phyloP scores from a whole-genome alignment of 2,797 vertebrate species.

The Halcyon smyrnensis region DNA sequence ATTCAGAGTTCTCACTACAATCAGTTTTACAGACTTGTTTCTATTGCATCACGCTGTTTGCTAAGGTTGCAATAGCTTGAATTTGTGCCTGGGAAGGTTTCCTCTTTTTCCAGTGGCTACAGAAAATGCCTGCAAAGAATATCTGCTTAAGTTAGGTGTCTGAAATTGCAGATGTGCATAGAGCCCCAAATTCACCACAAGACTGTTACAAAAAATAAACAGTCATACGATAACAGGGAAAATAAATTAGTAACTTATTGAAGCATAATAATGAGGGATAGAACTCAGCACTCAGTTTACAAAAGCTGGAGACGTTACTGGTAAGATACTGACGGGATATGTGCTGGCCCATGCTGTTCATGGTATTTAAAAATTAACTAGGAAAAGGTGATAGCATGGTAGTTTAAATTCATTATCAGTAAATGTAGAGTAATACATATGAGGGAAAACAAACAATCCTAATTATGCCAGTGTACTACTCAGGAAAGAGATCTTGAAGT shows the following conservation, averaged over 20 bases:
- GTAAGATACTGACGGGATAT: background rate
- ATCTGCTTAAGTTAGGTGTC: background rate
- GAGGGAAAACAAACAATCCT: background rate
- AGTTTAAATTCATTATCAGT: background rate
- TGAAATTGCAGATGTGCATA: background rate
- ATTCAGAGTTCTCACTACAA: background rate
- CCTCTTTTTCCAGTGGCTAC: background rate
- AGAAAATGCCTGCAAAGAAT: background rate
- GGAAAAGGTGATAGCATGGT: background rate
- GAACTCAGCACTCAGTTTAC: background rate
- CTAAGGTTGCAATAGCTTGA: background rate
- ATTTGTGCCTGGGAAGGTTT: background rate
- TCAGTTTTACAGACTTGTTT: background rate
- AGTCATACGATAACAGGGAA: background rate
- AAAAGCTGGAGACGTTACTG: background rate
- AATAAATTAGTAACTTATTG: background rate
- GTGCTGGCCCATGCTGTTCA: background rate
- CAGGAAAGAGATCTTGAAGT: background rate
- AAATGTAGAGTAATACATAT: background rate
- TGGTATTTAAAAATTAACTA: background rate
- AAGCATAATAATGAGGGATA: background rate
- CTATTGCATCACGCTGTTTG: background rate
- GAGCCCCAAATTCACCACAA: background rate
- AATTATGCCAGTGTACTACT: background rate
- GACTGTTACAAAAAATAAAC: background rate